Conservation (phyloP, 2,888 invertebrate species). For the Galerucella pusilla region DNA sequence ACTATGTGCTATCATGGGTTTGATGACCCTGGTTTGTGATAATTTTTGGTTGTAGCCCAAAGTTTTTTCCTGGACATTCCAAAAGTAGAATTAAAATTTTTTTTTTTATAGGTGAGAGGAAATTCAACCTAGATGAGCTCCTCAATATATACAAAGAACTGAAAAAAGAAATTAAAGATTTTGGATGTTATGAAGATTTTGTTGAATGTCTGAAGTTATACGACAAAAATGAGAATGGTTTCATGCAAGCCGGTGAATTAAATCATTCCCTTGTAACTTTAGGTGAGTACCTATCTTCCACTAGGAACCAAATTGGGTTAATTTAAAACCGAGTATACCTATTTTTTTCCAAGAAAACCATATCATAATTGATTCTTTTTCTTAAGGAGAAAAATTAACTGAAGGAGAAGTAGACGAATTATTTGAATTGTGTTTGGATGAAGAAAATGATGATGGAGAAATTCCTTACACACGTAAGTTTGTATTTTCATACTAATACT, state of each 20-base stretch:
- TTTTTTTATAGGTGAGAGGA: constrained; percentile 78
- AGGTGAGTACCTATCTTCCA: constrained; percentile 69
- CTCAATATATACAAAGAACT: constrained; percentile 93
- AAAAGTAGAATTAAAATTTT: background rate
- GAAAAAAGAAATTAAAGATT: constrained; percentile 90
- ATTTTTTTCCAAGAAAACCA: background rate
- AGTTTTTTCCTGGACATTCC: too few relatives aligned
- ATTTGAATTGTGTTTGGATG: constrained; percentile 86
- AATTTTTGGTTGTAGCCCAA: too few relatives aligned
- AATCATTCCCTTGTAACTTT: constrained; percentile 92
- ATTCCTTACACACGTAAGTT: constrained; percentile 93
- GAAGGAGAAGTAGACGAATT: constrained; percentile 83
- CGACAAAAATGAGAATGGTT: constrained; percentile 97
- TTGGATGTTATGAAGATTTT: constrained; percentile 98
- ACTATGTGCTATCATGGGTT: too few relatives aligned
- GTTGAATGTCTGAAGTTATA: constrained; percentile 99
- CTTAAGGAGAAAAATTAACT: constrained; percentile 82
- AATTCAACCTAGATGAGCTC: constrained; percentile 93
- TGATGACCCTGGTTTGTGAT: too few relatives aligned
- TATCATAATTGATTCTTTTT: constrained; percentile 16
- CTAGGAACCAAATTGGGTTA: background rate
- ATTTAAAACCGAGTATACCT: background rate
- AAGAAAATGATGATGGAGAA: constrained; percentile 93
- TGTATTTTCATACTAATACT: background rate
- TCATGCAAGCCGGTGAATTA: constrained; percentile 95